Percentiles rank a stretch among this genome's conserved stretches.
These are phyloP conservation scores for Alviniconcha marisindica DNA, from an alignment of 1,140 invertebrate species.

Conservation along the genomic window DNA sequence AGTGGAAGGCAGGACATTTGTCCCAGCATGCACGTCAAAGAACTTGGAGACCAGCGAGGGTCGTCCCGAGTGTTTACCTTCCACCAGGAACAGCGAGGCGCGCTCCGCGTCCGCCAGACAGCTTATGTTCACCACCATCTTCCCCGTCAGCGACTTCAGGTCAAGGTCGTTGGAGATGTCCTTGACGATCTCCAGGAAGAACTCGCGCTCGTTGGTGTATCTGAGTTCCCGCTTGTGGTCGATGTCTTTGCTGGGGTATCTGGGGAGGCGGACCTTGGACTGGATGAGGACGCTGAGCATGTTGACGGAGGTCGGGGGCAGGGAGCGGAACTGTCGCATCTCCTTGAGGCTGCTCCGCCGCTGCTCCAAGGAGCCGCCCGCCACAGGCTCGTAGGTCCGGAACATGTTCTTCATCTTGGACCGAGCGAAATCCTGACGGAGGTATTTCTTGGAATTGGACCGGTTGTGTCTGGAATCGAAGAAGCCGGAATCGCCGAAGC, in stretches of 20 bases:
- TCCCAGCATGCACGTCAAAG: constrained; percentile 87
- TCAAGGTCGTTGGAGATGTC: constrained; percentile 98
- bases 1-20: constrained; percentile 86
- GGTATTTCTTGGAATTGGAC: constrained; percentile 77
- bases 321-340: constrained; percentile 67
- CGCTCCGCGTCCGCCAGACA: constrained; percentile 93
- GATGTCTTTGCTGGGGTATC: constrained; percentile 69
- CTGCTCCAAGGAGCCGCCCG: constrained; percentile 48
- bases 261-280: constrained; percentile 65
- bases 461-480: constrained; percentile 66
- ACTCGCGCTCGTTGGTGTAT: constrained; percentile 92
- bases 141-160: constrained; percentile 92
- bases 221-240: constrained; percentile 64
- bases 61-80: constrained; percentile 84
- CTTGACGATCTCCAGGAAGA: constrained; percentile 97
- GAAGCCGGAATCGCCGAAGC: constrained; percentile 55
- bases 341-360: constrained; percentile 65
- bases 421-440: constrained; percentile 78
- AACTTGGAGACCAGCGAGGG: constrained; percentile 91
- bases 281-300: constrained; percentile 66
- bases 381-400: constrained; percentile 71
- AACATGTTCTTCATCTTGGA: constrained; percentile 78
- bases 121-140: constrained; percentile 97
- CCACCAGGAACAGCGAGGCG: constrained; percentile 91
- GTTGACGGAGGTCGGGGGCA: constrained; percentile 67